phyloP scores from a whole-genome alignment of 1,140 invertebrate species.

The Papilio polytes region DNA sequence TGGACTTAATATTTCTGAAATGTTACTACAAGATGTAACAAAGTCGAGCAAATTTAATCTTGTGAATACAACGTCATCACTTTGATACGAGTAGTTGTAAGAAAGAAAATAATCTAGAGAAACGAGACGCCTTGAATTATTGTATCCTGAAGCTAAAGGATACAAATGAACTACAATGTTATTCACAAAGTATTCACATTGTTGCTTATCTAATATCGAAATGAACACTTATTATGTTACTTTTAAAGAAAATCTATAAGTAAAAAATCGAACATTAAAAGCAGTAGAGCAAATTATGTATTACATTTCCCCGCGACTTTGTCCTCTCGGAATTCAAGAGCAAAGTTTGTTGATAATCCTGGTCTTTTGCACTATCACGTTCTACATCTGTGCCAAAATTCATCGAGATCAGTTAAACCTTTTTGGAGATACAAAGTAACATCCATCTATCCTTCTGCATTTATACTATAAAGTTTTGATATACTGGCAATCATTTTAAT shows the following conservation, averaged over 20 bases:
- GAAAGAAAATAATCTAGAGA: slow-evolving; percentile 32
- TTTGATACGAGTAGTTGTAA: slow-evolving; percentile 37
- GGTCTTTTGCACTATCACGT: too few relatives aligned
- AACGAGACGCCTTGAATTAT: slow-evolving; percentile 30
- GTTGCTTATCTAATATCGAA: background rate
- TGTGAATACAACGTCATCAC: slow-evolving; percentile 33
- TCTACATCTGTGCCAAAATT: too few relatives aligned
- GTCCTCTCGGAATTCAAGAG: too few relatives aligned
- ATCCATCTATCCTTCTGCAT: too few relatives aligned
- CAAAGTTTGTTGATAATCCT: too few relatives aligned
- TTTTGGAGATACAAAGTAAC: too few relatives aligned
- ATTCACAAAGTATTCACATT: slow-evolving; percentile 19
- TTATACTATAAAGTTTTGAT: background rate
- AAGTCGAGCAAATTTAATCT: slow-evolving; percentile 38
- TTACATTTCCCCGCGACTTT: background rate
- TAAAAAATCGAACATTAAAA: background rate
- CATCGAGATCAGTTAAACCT: too few relatives aligned
- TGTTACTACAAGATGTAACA: slow-evolving; percentile 15
- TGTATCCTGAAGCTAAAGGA: slow-evolving; percentile 22
- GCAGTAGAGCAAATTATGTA: background rate
- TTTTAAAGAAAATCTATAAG: background rate
- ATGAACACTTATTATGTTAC: background rate
- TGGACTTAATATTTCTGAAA: slow-evolving; percentile 34
- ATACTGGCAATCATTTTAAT: background rate
- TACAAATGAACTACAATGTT: slow-evolving; percentile 33